phyloP scores from a whole-genome alignment of 2,797 vertebrate species.

The Myripristis murdjan region DNA sequence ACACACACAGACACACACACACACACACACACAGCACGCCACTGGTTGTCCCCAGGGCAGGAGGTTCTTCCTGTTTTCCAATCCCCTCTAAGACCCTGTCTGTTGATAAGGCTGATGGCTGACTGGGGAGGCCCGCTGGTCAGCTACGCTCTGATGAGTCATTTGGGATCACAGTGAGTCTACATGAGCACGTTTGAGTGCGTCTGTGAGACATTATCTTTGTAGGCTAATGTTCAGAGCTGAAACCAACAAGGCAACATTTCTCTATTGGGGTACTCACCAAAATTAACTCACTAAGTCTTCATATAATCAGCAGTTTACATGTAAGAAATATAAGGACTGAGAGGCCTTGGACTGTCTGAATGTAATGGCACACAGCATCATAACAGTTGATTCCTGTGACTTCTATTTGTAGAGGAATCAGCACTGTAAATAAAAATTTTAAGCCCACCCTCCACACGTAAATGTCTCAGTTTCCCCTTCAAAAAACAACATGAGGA shows the following conservation, averaged over 20 bases:
- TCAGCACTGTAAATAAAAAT: constrained; percentile 11
- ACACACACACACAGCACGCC: constrained; percentile 20
- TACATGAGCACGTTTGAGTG: constrained; percentile 29
- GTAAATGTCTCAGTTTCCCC: constrained; percentile 4
- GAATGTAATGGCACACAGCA: neutral
- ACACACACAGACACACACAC: constrained; percentile 1
- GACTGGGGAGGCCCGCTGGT: constrained; percentile 45
- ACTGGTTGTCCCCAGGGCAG: constrained; percentile 42
- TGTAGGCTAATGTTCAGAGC: neutral
- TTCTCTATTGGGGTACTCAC: neutral
- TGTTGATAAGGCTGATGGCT: constrained; percentile 75
- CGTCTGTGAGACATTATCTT: constrained; percentile 3
- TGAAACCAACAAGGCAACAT: neutral
- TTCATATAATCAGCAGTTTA: neutral
- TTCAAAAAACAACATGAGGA: constrained; percentile 45
- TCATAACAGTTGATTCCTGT: neutral
- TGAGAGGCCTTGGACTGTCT: neutral
- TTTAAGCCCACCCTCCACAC: neutral
- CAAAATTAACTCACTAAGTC: neutral
- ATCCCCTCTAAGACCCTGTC: constrained; percentile 77
- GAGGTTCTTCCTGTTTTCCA: constrained; percentile 78
- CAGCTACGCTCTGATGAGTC: constrained; percentile 63
- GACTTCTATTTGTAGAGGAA: constrained; percentile 21
- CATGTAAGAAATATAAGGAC: neutral
- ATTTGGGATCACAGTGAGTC: constrained; percentile 56